These are phyloP conservation scores for Cetonia aurata DNA, from an alignment of 2,888 invertebrate species.

Conservation along the genomic window DNA sequence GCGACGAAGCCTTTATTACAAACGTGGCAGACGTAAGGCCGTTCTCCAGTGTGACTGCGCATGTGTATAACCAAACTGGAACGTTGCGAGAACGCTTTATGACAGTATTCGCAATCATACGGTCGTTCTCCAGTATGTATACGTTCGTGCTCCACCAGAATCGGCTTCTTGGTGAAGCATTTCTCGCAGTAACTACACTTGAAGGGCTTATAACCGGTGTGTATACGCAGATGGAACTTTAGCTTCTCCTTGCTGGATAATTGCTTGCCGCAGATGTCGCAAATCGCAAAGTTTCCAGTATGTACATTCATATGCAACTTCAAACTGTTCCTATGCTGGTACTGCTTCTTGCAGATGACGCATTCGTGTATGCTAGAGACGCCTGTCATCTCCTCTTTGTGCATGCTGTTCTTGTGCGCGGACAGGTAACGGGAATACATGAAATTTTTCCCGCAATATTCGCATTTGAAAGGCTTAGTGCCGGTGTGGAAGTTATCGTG, in stretches of 20 bases:
- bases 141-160: conserved; percentile 62
- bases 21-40: conserved; percentile 72
- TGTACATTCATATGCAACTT: conserved; percentile 67
- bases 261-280: conserved; percentile 73
- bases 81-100: conserved; percentile 74
- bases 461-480: conserved; percentile 58
- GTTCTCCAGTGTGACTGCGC: conserved; percentile 74
- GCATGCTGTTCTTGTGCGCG: conserved; percentile 63
- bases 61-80: conserved; percentile 76
- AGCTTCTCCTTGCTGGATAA: conserved; percentile 69
- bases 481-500: conserved; percentile 73
- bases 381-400: conserved; percentile 50
- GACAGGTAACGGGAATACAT: conserved; percentile 48
- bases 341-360: conserved; percentile 64
- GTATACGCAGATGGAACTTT: conserved; percentile 64
- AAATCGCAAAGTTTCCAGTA: conserved; percentile 69
- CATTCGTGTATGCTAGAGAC: conserved; percentile 61
- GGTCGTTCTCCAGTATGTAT: conserved; percentile 65
- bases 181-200: conserved; percentile 63
- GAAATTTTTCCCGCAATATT: conserved; percentile 40
- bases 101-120: conserved; percentile 71
- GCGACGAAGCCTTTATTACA: conserved; percentile 75
- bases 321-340: conserved; percentile 64
- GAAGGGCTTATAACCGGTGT: conserved; percentile 64
- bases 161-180: conserved; percentile 64